Evolutionary conservation across 2,113 vertebrate species (phyloP), one percentile per base, ranked within the genome.

Genomic region (Acinonyx jubatus): DNA sequence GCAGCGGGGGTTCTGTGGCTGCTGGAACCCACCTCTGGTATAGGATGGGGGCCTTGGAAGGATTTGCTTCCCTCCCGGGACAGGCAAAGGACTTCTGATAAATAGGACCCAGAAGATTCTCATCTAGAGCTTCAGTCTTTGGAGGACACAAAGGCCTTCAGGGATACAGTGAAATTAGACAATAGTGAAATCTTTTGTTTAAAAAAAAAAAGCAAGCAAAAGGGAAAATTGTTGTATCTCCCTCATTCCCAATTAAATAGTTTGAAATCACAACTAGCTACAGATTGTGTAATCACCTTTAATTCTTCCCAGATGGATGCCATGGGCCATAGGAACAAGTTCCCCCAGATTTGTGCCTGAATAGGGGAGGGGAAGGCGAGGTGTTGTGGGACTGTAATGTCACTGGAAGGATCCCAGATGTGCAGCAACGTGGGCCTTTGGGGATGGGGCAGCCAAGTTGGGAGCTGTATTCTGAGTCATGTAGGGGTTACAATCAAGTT

Each of bases 301-400:
- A 48, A 92, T 95, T 95, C 90, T 73, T 45, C 97, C 87, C 80
- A 87, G 90, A 95, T 78, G 94, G 87, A 73, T 68, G 57, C 65
- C 16, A 18, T 23, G 7, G 71, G 18, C 87, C 71, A 4, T 31
- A 21, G 65, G 50, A 85, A 50, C 95, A 48, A 41, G 82, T 4
- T 66, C 83, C 69, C 71, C 86, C 84, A 74, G 86, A 81, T 45
- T 16, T 81, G 69, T 96, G 93, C 92, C 89, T 68, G 55, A 4
- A 6, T 6, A 1, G 48, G 57, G 57, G 50, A 65, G 38, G 91
- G 57, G 85, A 86, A 52, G 19, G 18, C 13, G 29, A 65, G 48
- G 66, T 18, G 19, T 4, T 55, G 48, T 41, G 21, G 23, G 68
- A 63, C 82, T 41, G 10, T 14, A 36, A 50, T 8, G 41, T 68